Conservation (phyloP, 2,888 invertebrate genomes). For the Oscheius sp. region DNA sequence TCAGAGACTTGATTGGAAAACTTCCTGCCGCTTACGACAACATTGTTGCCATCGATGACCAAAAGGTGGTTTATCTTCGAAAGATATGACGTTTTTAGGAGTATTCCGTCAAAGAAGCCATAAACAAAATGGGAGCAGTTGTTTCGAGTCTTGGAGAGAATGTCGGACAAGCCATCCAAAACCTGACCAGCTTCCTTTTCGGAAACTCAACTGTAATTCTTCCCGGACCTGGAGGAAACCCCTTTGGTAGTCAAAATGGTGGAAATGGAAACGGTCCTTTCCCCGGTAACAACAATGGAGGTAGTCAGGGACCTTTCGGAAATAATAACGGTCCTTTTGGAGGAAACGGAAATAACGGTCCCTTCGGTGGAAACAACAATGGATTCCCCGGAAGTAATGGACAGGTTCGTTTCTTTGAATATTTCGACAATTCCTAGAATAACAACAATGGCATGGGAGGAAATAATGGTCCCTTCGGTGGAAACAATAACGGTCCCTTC, state of each 20-base stretch:
- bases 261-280: too few relatives aligned
- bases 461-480: neutral
- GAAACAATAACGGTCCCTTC: neutral
- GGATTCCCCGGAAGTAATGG: neutral
- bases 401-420: too few relatives aligned
- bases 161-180: neutral
- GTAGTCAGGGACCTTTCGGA: too few relatives aligned
- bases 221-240: neutral
- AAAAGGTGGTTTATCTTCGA: neutral
- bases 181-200: neutral
- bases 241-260: too few relatives aligned
- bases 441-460: neutral
- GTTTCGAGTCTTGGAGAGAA: neutral
- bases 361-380: neutral
- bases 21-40: neutral
- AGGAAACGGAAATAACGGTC: neutral
- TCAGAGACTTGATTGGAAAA: neutral
- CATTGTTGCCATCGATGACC: neutral
- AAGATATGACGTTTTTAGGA: neutral
- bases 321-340: too few relatives aligned
- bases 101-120: neutral
- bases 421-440: too few relatives aligned
- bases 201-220: neutral
- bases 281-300: too few relatives aligned
- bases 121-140: neutral